Evolutionary conservation across 1,140 invertebrate species (phyloP).

Genomic region (Monochamus saltuarius): DNA sequence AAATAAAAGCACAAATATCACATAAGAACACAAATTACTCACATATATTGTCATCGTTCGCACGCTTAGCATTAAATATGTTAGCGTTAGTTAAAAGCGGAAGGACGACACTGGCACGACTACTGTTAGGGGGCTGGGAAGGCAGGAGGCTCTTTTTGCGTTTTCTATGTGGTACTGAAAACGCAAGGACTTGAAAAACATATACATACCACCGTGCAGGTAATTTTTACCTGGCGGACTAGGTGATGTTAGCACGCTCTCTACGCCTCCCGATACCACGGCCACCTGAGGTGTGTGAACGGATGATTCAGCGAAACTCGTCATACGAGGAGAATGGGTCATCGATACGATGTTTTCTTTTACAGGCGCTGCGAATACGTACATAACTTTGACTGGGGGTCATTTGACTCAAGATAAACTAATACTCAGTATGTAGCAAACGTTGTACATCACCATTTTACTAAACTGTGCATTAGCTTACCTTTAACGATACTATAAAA

Average conservation of each 20-base stretch:
- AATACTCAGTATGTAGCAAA: no score
- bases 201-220: neutral
- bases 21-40: conserved; percentile 22
- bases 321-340: conserved; percentile 28
- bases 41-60: conserved; percentile 43
- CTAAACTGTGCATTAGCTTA: no score
- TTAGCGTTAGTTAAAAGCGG: conserved; percentile 63
- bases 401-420: no score
- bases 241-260: conserved; percentile 57
- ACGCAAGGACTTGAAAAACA: conserved; percentile 4
- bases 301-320: conserved; percentile 24
- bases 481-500: no score
- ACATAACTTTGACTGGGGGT: no score
- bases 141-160: conserved; percentile 60
- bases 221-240: conserved; percentile 56
- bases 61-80: conserved; percentile 50
- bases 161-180: conserved; percentile 40
- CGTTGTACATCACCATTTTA: no score
- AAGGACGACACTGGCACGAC: conserved; percentile 74
- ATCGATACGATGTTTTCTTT: conserved; percentile 1
- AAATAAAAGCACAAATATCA: neutral
- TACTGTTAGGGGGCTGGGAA: conserved; percentile 67
- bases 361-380: neutral
- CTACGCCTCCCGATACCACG: conserved; percentile 48
- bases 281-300: conserved; percentile 42